Percentiles rank a stretch among this genome's conserved stretches.
Evolutionary conservation across 2,113 vertebrate genomes (phyloP).

Genomic region (Syrrhaptes paradoxus): DNA sequence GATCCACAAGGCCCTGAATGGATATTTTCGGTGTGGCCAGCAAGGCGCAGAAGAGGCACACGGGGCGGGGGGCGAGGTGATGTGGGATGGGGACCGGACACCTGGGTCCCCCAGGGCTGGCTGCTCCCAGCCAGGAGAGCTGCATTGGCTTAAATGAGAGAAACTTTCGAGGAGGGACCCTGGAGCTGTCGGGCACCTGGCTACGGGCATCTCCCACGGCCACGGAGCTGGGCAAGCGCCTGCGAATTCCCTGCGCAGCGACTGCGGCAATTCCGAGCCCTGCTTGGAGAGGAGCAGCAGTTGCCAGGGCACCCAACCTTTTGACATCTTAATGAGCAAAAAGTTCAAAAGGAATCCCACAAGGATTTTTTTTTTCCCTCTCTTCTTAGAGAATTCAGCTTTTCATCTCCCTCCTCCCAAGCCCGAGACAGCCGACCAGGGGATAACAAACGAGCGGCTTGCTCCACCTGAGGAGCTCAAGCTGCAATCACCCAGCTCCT

Average conservation of each 20-base stretch:
- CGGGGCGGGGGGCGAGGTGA: rapidly evolving
- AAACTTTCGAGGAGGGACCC: background rate
- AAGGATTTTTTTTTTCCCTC: background rate
- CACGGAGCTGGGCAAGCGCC: background rate
- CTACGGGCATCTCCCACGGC: background rate
- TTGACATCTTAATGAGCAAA: slow-evolving; percentile 57
- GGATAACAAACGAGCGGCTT: slow-evolving; percentile 13
- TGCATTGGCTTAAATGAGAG: background rate
- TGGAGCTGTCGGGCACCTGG: background rate
- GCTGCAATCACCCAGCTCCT: slow-evolving; percentile 40
- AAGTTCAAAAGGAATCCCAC: slow-evolving; percentile 22
- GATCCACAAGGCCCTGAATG: rapidly evolving
- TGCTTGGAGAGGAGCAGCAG: slow-evolving; percentile 14
- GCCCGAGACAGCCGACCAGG: background rate
- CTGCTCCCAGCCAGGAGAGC: background rate
- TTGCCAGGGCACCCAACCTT: slow-evolving; percentile 36
- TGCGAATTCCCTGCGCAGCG: background rate
- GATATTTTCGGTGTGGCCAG: background rate
- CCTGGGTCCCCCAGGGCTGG: background rate
- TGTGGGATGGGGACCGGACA: rapidly evolving
- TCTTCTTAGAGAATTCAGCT: background rate
- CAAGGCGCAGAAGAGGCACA: background rate
- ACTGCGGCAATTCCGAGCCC: background rate
- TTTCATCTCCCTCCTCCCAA: slow-evolving; percentile 36
- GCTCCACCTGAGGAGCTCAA: slow-evolving; percentile 49